A percentile compares a stretch with the other conserved stretches of the same genome.
Conservation (phyloP, 2,888 invertebrate species). For the Merodon equestris region DNA sequence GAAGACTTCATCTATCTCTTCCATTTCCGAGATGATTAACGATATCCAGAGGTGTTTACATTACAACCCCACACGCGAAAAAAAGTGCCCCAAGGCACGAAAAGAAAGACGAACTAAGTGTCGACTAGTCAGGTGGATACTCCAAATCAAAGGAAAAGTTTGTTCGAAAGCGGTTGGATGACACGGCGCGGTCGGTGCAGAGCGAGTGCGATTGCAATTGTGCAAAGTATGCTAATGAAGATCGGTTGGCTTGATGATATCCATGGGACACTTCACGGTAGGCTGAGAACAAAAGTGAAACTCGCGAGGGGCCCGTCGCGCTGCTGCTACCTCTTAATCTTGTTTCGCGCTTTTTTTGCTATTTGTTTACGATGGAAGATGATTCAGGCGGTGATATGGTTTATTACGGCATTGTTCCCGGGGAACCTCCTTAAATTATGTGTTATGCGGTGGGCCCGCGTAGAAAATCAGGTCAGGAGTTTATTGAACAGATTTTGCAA, state of each 20-base stretch:
- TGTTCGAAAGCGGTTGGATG: not conserved
- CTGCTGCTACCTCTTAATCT: conserved; percentile 4
- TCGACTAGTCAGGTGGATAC: not conserved
- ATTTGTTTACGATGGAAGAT: conserved; percentile 48
- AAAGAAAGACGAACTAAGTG: conserved; percentile 2
- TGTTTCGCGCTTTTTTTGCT: conserved; percentile 15
- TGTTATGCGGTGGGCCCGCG: too few relatives aligned
- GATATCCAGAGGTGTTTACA: conserved; percentile 30
- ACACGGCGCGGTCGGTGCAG: not conserved
- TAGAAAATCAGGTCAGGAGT: conserved; percentile 2
- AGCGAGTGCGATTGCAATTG: conserved; percentile 38
- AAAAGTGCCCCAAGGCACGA: not conserved
- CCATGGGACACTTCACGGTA: conserved; percentile 53
- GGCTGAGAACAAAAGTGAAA: conserved; percentile 66
- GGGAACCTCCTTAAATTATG: conserved; percentile 20
- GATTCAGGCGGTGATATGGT: conserved; percentile 47
- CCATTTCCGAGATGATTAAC: conserved; percentile 46
- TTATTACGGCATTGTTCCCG: conserved; percentile 45
- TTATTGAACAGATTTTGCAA: not conserved
- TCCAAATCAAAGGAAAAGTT: conserved; percentile 8
- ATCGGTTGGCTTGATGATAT: conserved; percentile 5
- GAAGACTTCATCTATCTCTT: conserved; percentile 23
- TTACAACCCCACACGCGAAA: conserved; percentile 9
- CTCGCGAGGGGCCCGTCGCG: conserved; percentile 26
- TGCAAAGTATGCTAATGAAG: conserved; percentile 63